Conservation (phyloP, 1,140 invertebrate genomes). For the Saccostrea cuccullata region DNA sequence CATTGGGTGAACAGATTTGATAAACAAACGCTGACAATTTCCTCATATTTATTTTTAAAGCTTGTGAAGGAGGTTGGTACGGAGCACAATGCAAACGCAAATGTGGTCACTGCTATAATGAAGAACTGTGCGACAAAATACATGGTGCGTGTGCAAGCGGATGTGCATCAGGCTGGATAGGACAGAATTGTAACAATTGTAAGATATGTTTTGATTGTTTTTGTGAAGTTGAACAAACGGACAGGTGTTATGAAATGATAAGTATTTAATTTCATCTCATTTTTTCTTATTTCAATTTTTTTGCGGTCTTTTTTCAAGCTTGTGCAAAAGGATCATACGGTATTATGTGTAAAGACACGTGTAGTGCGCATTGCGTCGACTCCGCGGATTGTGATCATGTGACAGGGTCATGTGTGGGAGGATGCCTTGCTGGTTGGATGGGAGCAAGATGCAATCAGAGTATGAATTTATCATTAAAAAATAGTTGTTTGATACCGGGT, state of each 20-base stretch:
- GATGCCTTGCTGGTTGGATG: neutral
- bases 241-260: too few relatives aligned
- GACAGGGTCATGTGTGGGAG: neutral
- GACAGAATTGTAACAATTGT: constrained; percentile 42
- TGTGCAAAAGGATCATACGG: neutral
- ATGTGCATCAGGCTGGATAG: constrained; percentile 45
- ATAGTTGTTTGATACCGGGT: too few relatives aligned
- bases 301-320: neutral
- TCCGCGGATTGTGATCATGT: neutral
- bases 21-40: too few relatives aligned
- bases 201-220: neutral
- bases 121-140: constrained; percentile 50
- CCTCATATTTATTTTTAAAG: too few relatives aligned
- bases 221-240: too few relatives aligned
- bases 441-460: neutral
- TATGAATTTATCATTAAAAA: neutral
- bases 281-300: neutral
- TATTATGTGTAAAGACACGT: constrained; percentile 12
- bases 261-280: neutral
- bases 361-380: neutral
- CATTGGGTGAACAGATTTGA: too few relatives aligned
- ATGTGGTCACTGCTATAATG: constrained; percentile 57
- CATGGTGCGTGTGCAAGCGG: constrained; percentile 43
- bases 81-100: constrained; percentile 53
- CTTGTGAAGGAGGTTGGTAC: constrained; percentile 53